These are phyloP conservation scores for Heliconius hermathena DNA, from an alignment of 1,140 invertebrate genomes.

Conservation along the genomic window DNA sequence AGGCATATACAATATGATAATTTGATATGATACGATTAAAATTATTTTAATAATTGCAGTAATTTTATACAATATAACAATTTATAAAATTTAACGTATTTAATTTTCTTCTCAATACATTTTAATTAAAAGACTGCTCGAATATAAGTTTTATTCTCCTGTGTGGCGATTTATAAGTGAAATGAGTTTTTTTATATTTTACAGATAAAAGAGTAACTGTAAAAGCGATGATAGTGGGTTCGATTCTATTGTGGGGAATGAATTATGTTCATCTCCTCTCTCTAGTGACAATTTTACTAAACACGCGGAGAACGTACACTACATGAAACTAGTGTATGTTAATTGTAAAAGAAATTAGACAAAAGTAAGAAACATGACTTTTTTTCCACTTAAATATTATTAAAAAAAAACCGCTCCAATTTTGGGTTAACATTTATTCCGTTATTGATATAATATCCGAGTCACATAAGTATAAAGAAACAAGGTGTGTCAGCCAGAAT, in stretches of 20 bases:
- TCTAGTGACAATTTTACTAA: no score
- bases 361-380: no score
- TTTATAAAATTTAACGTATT: neutral
- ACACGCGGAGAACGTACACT: no score
- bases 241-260: neutral
- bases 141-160: neutral
- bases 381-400: no score
- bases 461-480: slow-evolving; percentile 4
- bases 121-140: neutral
- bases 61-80: neutral
- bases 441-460: neutral
- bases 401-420: no score
- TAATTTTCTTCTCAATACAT: neutral
- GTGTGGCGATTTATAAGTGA: neutral
- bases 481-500: neutral
- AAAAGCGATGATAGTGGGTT: neutral
- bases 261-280: neutral
- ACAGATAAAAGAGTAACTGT: neutral
- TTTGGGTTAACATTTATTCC: no score
- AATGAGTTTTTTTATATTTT: no score
- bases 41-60: neutral
- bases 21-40: slow-evolving; percentile 2
- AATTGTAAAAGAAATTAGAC: no score
- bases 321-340: no score
- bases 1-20: neutral